phyloP scores from a whole-genome alignment of 2,888 invertebrate species.

The Platycheirus rosarum region DNA sequence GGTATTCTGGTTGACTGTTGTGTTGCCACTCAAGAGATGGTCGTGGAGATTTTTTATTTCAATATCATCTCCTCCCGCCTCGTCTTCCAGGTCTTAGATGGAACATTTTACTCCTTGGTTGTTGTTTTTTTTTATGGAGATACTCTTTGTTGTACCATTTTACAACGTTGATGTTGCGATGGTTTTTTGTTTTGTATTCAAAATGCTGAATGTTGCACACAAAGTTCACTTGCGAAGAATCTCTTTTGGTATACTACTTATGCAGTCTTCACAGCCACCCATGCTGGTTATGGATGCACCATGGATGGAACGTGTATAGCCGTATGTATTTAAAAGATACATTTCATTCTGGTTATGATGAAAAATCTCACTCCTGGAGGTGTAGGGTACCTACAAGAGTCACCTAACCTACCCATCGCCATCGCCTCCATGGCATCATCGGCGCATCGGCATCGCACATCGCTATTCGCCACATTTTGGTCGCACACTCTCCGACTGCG shows the following conservation, averaged over 20 bases:
- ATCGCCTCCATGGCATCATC: constrained; percentile 18
- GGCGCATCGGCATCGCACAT: constrained; percentile 10
- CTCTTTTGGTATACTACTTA: constrained; percentile 62
- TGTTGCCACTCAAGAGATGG: constrained; percentile 71
- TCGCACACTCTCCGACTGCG: constrained; percentile 52
- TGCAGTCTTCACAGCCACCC: constrained; percentile 67
- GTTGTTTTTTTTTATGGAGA: constrained; percentile 7
- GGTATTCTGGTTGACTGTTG: constrained; percentile 63
- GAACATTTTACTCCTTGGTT: constrained; percentile 49
- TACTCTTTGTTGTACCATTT: constrained; percentile 45
- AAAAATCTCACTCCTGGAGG: constrained; percentile 58
- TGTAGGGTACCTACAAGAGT: constrained; percentile 40
- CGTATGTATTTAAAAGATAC: constrained; percentile 34
- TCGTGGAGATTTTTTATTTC: constrained; percentile 45
- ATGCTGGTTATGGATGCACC: constrained; percentile 61
- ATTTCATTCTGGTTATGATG: constrained; percentile 67
- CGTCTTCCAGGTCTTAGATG: constrained; percentile 9
- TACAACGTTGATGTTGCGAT: constrained; percentile 36
- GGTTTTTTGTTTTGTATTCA: constrained; percentile 18
- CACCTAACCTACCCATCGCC: constrained; percentile 23
- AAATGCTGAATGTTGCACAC: constrained; percentile 52
- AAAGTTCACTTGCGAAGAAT: constrained; percentile 58
- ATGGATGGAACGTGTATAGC: constrained; percentile 24
- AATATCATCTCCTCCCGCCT: background rate
- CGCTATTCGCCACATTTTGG: constrained; percentile 47